Base-by-base conservation (phyloP, 2,797 vertebrate genomes). In the Crax fasciolata region DNA sequence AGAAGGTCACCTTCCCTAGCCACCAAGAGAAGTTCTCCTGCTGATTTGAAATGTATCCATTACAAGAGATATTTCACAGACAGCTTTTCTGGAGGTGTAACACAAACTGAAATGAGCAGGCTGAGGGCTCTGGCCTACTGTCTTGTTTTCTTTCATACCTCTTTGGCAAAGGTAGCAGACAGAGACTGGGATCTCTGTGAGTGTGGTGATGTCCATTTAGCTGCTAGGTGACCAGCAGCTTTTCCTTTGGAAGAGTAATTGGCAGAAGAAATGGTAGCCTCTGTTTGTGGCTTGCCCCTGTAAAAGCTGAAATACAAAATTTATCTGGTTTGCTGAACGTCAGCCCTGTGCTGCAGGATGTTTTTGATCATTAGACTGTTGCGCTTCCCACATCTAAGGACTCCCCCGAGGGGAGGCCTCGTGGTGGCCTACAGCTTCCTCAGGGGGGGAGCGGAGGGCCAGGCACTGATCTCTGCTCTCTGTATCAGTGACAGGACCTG, bases 251-350 rank as follows among this genome's bases (percentile, higher is more conserved):
- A 94, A 65, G 70, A 94, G 49, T 44, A 67, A 73, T 82, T 86
- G 89, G 82, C 62, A 90, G 77, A 95, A 95, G 90, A 83, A 93
- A 96, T 95, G 91, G 84, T 91, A 89, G 84, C 89, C 92, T 97
- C 80, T 97, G 96, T 97, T 97, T 98, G 91, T 96, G 97, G 96
- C 93, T 91, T 93, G n/a, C 57, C 80, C 90, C 96, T 94, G 63
- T 92, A 95, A 89, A 78, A 78, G 90, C 94, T 95, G 74, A 92
- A 84, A 85, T 93, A 85, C 91, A 97, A 94, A 91, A 90, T 95
- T 95, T 87, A 80, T 89, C 65, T 81, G 82, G 87, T 90, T 93
- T 90, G 41, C 68, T 95, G 95, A 96, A 95, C 93, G 89, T 95
- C 91, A 93, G 71, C 87, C 96, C 91, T 95, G 84, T 94, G 66